Base-by-base conservation (phyloP, 2,797 vertebrate species). In the Parotocinclus haroldoi region DNA sequence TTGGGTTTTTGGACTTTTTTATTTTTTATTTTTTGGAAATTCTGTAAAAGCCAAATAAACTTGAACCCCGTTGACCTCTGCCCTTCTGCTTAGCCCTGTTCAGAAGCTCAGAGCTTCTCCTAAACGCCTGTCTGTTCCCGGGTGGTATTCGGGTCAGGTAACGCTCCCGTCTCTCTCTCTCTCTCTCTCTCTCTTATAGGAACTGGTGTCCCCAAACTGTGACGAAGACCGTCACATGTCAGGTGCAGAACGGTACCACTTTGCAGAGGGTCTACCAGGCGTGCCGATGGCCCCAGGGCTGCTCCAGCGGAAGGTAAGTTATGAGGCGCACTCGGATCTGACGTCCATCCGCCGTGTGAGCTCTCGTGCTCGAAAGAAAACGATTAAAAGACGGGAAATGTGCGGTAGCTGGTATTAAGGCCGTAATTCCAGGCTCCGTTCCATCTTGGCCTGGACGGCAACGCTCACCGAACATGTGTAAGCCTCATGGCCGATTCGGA, bases 131-230 rank as follows among this genome's bases (percentile, higher is more conserved):
- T 11, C 10, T 42, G 4, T 9, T 42, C 8, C 9, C 8, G 1
- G 40, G 2, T 3, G 9, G 11, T 55, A 50, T 57, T 10, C 72
- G 40, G 58, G 46, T 71, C 5, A 27, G 71, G 60, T 45, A 59
- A 50, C 49, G 53, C 42, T 42, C 40, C 5, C 61, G 12, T 73
- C 55, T 71, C 13, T 72, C 57, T 69, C 8, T 59, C 46, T 54
- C 7, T 62, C 19, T 63, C 53, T 52, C 11, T 54, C 36, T 55
- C 9, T 72, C 57, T 82, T 78, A n/a, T 85, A 97, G 96, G 83
- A 97, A 94, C 81, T 98, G 96, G 96, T 98, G 96, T 85, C 92
- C 95, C 0, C 93, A 96, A 9, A 89, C 91, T 0, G 90, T 94
- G 73, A 94, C 92, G 6, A 90, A 92, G 75, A 95, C 91, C 0